Conservation (phyloP, 1,140 invertebrate species). For the Brachionus angularis region DNA sequence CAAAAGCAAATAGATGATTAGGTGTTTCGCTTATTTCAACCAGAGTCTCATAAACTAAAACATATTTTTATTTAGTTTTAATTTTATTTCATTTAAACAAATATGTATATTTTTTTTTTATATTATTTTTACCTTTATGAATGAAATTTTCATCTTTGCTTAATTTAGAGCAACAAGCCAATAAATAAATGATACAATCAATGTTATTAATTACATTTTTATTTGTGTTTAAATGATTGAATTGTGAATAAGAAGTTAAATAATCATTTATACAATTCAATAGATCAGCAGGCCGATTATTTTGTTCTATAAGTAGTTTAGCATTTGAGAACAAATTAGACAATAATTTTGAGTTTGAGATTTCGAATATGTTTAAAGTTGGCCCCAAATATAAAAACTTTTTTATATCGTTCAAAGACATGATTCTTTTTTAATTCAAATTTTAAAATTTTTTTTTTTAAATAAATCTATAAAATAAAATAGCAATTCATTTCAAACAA, state of each 20-base stretch:
- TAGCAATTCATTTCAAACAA: too few relatives aligned
- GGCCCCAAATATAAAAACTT: conserved; percentile 3
- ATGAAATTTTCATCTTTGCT: conserved; percentile 13
- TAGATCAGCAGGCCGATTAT: background rate
- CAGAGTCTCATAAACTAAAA: conserved; percentile 1
- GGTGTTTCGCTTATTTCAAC: conserved; percentile 9
- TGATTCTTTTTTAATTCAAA: background rate
- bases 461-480: too few relatives aligned
- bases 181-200: background rate
- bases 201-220: background rate
- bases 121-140: background rate
- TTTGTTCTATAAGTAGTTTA: background rate
- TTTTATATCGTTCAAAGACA: conserved; percentile 26
- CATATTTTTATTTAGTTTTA: background rate
- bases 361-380: background rate
- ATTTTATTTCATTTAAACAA: background rate
- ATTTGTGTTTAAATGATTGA: background rate
- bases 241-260: background rate
- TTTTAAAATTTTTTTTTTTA: background rate
- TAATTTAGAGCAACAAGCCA: conserved; percentile 3
- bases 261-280: background rate
- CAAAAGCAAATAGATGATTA: conserved; percentile 7
- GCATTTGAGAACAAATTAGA: background rate
- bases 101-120: too few relatives aligned
- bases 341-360: background rate